Percentiles rank a stretch among this genome's conserved stretches.
These are phyloP conservation scores for Crenichthys baileyi DNA, from an alignment of 2,797 vertebrate genomes.

Conservation along the genomic window DNA sequence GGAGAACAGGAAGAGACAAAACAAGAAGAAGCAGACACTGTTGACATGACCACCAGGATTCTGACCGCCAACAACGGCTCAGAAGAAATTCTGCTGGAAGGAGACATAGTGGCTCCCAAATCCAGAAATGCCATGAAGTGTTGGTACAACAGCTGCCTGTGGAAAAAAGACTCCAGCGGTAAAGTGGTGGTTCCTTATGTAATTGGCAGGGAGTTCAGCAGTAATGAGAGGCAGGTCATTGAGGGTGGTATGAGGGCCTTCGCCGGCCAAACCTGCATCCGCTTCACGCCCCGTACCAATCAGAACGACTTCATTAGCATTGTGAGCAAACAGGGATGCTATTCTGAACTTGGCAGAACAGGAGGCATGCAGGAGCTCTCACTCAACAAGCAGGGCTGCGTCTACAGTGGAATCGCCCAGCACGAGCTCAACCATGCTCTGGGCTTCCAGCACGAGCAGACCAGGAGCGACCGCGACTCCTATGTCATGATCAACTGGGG, in stretches of 20 bases:
- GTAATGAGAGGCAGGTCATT: slow-evolving; percentile 30
- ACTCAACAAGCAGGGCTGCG: slow-evolving; percentile 72
- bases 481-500: slow-evolving; percentile 78
- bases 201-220: slow-evolving; percentile 24
- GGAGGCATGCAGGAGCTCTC: slow-evolving; percentile 78
- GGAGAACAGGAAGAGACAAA: slow-evolving; percentile 16
- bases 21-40: slow-evolving; percentile 20
- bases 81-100: slow-evolving; percentile 50
- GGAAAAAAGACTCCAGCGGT: slow-evolving; percentile 43
- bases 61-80: slow-evolving; percentile 53
- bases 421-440: slow-evolving; percentile 46
- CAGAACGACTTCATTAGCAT: slow-evolving; percentile 53
- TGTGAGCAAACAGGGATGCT: slow-evolving; percentile 59
- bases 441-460: slow-evolving; percentile 77
- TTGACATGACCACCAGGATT: slow-evolving; percentile 50
- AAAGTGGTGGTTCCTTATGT: slow-evolving; percentile 42
- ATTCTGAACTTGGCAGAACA: slow-evolving; percentile 71
- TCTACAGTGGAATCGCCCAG: slow-evolving; percentile 70
- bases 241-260: slow-evolving; percentile 16
- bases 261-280: slow-evolving; percentile 41
- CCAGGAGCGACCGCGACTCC: slow-evolving; percentile 75
- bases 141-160: slow-evolving; percentile 36
- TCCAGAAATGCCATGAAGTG: slow-evolving; percentile 53
- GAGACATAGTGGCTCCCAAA: slow-evolving; percentile 49
- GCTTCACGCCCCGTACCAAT: slow-evolving; percentile 33